Conservation (phyloP, 1,140 invertebrate genomes). For the Drosophila pseudoobscura region DNA sequence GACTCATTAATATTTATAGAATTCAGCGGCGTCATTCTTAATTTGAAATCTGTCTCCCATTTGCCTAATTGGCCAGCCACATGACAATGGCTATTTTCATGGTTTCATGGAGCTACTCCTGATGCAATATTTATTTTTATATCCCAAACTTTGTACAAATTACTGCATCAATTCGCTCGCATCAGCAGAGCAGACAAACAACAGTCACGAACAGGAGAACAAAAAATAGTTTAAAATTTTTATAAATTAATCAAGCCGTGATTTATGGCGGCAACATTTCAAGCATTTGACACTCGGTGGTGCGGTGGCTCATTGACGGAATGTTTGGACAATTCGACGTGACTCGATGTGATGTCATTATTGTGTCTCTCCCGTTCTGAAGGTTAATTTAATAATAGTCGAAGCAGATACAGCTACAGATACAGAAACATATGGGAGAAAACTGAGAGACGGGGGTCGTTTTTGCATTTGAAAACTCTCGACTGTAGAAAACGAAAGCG, state of each 20-base stretch:
- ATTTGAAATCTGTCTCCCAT: slow-evolving; percentile 66
- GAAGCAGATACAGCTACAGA: slow-evolving; percentile 37
- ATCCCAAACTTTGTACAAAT: slow-evolving; percentile 26
- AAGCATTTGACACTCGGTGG: slow-evolving; percentile 51
- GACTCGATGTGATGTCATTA: slow-evolving; percentile 71
- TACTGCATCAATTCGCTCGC: slow-evolving; percentile 42
- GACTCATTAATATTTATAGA: slow-evolving; percentile 55
- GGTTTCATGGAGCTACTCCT: slow-evolving; percentile 18
- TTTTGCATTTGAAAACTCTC: slow-evolving; percentile 53
- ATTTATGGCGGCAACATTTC: slow-evolving; percentile 70
- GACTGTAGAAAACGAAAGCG: slow-evolving; percentile 62
- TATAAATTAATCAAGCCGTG: slow-evolving; percentile 77
- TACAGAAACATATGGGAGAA: slow-evolving; percentile 39
- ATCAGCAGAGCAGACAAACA: slow-evolving; percentile 35
- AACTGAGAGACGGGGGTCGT: slow-evolving; percentile 17
- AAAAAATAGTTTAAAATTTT: slow-evolving; percentile 62
- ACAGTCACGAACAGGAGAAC: slow-evolving; percentile 40
- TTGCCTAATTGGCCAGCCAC: slow-evolving; percentile 71
- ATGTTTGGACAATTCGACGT: slow-evolving; percentile 29
- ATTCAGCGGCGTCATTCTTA: slow-evolving; percentile 50
- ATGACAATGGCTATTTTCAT: slow-evolving; percentile 28
- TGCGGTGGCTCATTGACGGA: slow-evolving; percentile 23
- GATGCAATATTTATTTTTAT: slow-evolving; percentile 46
- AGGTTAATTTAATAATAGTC: slow-evolving; percentile 76
- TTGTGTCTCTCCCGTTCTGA: slow-evolving; percentile 39